Evolutionary conservation across 2,113 vertebrate genomes (phyloP), one percentile per base, ranked within the genome.

Genomic region (Serilophus lunatus): DNA sequence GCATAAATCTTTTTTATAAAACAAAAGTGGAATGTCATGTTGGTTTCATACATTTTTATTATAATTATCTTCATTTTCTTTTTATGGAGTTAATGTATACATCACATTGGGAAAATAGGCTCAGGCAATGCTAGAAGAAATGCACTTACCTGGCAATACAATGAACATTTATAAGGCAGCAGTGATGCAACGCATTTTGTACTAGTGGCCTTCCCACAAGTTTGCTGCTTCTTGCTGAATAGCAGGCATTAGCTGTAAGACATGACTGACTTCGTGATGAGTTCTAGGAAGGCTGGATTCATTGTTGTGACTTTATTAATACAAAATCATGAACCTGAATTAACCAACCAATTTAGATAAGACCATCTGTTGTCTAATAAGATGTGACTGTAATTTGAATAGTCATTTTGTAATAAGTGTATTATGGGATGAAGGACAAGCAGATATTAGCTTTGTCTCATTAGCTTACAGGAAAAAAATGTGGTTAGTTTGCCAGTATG

Each of bases 361-460:
- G 92, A 95, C 94, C 79, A 88, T 96, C 94, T 92, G 88, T 95
- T 94, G 82, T 95, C 76, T 94, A 96, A 94, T 94, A 94, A 90
- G 77, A 88, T 94, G 82, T 81, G 93, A 93, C 90, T 93, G 75
- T 92, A 88, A 93, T 95, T 63, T 93, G 92, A 92, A 78, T 71
- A 86, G 56, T 81, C 15, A 12, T 74, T 96, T 96, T 81, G 64
- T 94, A 92, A 74, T 83, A 96, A 88, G 60, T 86, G 20, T 86
- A 64, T 95, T 96, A 90, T 23, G 76, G 40, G 33, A 92, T 95
- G 83, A 96, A 92, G 77, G 86, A 95, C 92, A 95, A 79, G 60
- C 49, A 91, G 91, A 95, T 91, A 92, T 71, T 90, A 93, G 82
- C 44, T 92, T 54, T 95, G 64, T 88, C 68, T 92, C 76, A 92